Evolutionary conservation across 30 jellyfish, hydroid and myxozoan genomes (phyloP).

Genomic region (Hydractinia echinata): DNA sequence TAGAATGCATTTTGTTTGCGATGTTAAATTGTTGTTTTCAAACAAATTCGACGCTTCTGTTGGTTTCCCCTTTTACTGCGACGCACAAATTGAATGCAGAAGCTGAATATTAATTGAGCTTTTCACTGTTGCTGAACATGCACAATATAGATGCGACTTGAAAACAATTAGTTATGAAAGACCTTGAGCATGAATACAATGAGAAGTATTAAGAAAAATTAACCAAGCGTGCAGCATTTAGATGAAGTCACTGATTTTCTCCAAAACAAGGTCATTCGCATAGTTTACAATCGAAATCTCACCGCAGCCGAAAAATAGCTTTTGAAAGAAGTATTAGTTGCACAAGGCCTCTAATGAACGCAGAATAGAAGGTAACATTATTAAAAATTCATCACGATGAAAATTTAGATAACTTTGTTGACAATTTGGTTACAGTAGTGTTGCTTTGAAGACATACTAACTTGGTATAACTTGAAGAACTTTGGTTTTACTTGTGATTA

Average conservation of each 20-base stretch:
- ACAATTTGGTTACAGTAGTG: background rate
- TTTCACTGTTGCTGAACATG: background rate
- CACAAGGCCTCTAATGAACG: slow-evolving; percentile 10
- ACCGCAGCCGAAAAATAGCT: background rate
- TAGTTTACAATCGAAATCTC: slow-evolving; percentile 18
- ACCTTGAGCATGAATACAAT: background rate
- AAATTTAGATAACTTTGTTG: background rate
- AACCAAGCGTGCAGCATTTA: slow-evolving; percentile 18
- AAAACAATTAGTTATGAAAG: background rate
- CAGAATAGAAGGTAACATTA: background rate
- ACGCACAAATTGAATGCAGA: no score
- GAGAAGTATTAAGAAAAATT: background rate
- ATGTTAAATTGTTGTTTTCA: no score
- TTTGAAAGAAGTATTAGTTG: background rate
- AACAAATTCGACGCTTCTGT: no score
- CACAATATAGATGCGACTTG: slow-evolving; percentile 6
- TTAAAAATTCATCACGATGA: background rate
- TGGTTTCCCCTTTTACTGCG: no score
- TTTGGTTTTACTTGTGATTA: background rate
- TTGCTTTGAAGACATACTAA: background rate
- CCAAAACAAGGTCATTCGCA: slow-evolving; percentile 14
- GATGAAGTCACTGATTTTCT: slow-evolving; percentile 29
- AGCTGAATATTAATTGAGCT: background rate
- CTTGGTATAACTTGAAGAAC: background rate
- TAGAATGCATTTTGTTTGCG: no score